phyloP scores from a whole-genome alignment of 2,113 vertebrate species.

The Stictonetta naevosa region DNA sequence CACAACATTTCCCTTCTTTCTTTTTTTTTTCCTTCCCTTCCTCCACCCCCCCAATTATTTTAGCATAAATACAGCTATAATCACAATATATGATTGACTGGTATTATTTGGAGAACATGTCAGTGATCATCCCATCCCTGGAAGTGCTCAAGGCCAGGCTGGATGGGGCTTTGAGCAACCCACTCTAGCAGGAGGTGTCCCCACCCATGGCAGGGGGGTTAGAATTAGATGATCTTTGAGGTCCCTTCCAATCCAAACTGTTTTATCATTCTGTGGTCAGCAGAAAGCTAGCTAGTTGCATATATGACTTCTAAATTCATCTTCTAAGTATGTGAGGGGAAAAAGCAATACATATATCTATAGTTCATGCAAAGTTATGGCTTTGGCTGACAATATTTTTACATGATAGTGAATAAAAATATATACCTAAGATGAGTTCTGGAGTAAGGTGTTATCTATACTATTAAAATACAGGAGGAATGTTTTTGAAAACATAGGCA shows the following conservation, averaged over 20 bases:
- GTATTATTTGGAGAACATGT: neutral
- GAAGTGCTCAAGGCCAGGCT: no score
- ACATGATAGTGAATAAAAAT: neutral
- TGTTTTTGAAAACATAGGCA: neutral
- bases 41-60: neutral
- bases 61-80: neutral
- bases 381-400: neutral
- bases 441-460: neutral
- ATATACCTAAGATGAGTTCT: neutral
- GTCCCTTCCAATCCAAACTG: no score
- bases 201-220: no score
- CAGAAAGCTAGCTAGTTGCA: neutral
- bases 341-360: neutral
- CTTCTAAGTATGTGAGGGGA: neutral
- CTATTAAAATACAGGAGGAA: neutral
- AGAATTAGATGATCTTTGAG: no score
- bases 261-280: neutral
- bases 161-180: no score
- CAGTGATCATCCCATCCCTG: neutral
- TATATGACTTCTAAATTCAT: neutral
- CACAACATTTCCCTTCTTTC: neutral
- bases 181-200: no score
- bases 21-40: no score
- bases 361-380: neutral
- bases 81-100: neutral